phyloP scores from a whole-genome alignment of 2,888 invertebrate species.

The Deilephila elpenor region DNA sequence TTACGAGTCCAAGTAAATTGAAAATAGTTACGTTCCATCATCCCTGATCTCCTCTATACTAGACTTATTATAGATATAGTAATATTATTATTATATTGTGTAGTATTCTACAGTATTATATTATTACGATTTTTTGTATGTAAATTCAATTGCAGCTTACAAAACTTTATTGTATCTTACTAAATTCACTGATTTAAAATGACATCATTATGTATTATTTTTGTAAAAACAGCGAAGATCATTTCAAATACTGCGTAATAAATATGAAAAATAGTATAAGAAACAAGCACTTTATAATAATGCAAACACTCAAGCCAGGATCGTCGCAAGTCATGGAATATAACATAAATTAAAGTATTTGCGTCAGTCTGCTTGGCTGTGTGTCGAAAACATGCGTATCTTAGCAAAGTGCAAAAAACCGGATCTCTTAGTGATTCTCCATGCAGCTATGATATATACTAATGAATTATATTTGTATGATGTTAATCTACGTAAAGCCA shows the following conservation, averaged over 20 bases:
- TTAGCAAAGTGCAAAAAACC: constrained; percentile 18
- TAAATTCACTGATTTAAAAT: background rate
- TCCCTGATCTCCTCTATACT: too few species aligned
- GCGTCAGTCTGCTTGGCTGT: background rate
- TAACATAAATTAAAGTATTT: constrained; percentile 7
- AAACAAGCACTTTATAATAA: background rate
- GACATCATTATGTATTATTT: background rate
- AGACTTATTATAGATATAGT: too few species aligned
- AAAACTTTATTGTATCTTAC: background rate
- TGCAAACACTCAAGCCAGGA: background rate
- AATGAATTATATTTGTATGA: constrained; percentile 5
- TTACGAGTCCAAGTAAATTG: too few species aligned
- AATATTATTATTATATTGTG: too few species aligned
- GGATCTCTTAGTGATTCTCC: background rate
- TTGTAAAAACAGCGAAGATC: background rate
- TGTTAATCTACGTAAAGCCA: background rate
- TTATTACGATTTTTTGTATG: too few species aligned
- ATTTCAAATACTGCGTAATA: constrained; percentile 3
- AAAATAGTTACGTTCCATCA: too few species aligned
- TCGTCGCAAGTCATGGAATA: constrained; percentile 12
- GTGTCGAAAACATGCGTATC: background rate
- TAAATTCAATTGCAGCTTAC: too few species aligned
- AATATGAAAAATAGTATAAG: background rate
- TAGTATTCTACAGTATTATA: too few species aligned
- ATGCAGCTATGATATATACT: background rate